Evolutionary conservation across 2,888 invertebrate genomes (phyloP), one percentile per base, ranked within the genome.

Genomic region (Lottia scabra): DNA sequence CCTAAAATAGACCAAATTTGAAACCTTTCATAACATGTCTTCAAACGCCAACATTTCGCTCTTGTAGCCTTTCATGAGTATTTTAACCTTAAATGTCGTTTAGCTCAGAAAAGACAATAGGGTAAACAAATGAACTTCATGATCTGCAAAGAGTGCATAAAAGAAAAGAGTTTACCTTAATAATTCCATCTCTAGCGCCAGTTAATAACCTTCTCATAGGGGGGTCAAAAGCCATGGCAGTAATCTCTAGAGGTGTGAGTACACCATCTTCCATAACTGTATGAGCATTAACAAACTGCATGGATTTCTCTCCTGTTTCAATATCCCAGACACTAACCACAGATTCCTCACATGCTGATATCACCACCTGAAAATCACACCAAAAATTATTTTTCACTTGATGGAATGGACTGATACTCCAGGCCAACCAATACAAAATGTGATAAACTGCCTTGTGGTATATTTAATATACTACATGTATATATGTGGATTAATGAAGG

Each of bases 251-350:
- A 0, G 93, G 92, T 74, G 92, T 90, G 45, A 91, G 89, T 86
- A 93, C 93, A 0, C 94, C 94, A 85, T 93, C 92, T 68, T 93
- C 87, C 77, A 92, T 89, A 70, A 92, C 91, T 19, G 92, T 93
- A 86, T 95, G 95, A 1, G 85, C 85, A 72, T 84, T 85, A 13
- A 83, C 80, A 67, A 83, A 83, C 73, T 85, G 84, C 75, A 85
- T 85, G 15, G 79, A 66, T 70, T 83, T 83, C 45, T 77, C 79
- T 2, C 95, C 94, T 65, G 92, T 92, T 89, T 93, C 92, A 0
- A 94, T 93, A 87, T 95, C 93, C 96, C 96, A 96, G 30, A 94
- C 93, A 80, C 94, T 94, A 73, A 96, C 94, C 77, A 93, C 93
- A 78, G 95, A 95, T 85, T 95, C 95, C 87, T 93, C 90, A 71